Evolutionary conservation across 1,140 invertebrate species (phyloP).

Genomic region (Drosophila varians): DNA sequence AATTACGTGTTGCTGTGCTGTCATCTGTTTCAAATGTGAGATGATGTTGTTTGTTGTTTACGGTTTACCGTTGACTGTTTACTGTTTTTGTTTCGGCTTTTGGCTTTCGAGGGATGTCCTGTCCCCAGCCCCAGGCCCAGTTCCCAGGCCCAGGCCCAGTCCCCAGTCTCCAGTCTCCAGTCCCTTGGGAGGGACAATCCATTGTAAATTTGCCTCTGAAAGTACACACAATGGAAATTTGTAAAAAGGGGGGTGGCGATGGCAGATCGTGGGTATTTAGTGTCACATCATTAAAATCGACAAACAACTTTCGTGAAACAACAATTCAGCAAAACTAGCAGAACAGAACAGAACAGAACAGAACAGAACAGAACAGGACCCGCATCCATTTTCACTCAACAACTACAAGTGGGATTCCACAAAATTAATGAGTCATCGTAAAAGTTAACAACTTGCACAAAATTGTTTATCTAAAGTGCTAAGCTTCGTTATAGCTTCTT

Average conservation of each 20-base stretch:
- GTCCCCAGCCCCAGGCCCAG: background rate
- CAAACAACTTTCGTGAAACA: conserved; percentile 64
- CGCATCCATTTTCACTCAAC: conserved; percentile 16
- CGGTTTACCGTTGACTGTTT: background rate
- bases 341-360: too few relatives aligned
- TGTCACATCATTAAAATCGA: conserved; percentile 67
- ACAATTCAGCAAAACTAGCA: conserved; percentile 60
- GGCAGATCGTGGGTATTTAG: conserved; percentile 35
- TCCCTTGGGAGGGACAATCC: conserved; percentile 1
- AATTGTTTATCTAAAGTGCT: conserved; percentile 82
- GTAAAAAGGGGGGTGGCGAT: background rate
- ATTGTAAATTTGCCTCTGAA: background rate
- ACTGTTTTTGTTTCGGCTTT: background rate
- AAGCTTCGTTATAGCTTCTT: conserved; percentile 31
- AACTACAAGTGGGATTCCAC: conserved; percentile 58
- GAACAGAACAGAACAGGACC: too few relatives aligned
- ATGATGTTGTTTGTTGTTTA: conserved; percentile 2
- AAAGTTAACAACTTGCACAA: conserved; percentile 82
- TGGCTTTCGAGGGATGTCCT: background rate
- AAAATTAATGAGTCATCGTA: conserved; percentile 82
- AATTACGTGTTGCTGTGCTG: background rate
- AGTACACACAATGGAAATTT: background rate
- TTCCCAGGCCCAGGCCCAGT: too few relatives aligned
- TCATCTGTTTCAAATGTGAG: conserved; percentile 6
- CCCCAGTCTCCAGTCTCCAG: too few relatives aligned